Percentiles rank a stretch among this genome's conserved stretches.
phyloP scores from a whole-genome alignment of 2,797 vertebrate species.

The Propithecus perrieri region DNA sequence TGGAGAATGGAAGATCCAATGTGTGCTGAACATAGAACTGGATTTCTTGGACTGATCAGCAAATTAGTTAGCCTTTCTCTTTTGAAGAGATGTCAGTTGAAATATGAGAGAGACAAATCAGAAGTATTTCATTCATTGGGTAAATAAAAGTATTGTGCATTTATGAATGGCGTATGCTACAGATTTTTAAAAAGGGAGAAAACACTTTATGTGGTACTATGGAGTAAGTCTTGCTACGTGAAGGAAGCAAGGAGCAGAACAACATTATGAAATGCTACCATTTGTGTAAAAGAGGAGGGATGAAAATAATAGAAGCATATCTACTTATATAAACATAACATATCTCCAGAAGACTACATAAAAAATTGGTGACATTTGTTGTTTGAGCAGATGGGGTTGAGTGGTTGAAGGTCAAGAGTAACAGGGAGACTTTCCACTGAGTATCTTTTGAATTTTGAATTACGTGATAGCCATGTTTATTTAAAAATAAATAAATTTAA shows the following conservation, averaged over 20 bases:
- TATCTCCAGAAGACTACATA: background rate
- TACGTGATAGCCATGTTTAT: background rate
- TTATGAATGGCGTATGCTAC: background rate
- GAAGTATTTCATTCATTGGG: background rate
- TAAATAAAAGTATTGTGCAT: background rate
- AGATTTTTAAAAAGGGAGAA: background rate
- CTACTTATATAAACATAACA: background rate
- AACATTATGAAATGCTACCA: background rate
- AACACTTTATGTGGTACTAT: background rate
- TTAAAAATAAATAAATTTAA: constrained; percentile 27
- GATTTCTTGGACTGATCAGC: background rate
- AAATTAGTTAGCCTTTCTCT: background rate
- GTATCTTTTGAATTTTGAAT: background rate
- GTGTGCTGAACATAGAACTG: accelerated
- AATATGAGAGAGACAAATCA: background rate
- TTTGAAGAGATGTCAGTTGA: background rate
- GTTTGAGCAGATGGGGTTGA: background rate
- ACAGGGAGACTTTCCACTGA: background rate
- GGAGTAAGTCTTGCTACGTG: background rate
- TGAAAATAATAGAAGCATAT: background rate
- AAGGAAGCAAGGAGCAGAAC: background rate
- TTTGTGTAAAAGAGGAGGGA: background rate
- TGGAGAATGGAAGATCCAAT: background rate
- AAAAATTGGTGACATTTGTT: background rate
- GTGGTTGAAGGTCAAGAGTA: background rate